These are phyloP conservation scores for Chloropsis hardwickii DNA, from an alignment of 2,113 vertebrate species.

Conservation along the genomic window DNA sequence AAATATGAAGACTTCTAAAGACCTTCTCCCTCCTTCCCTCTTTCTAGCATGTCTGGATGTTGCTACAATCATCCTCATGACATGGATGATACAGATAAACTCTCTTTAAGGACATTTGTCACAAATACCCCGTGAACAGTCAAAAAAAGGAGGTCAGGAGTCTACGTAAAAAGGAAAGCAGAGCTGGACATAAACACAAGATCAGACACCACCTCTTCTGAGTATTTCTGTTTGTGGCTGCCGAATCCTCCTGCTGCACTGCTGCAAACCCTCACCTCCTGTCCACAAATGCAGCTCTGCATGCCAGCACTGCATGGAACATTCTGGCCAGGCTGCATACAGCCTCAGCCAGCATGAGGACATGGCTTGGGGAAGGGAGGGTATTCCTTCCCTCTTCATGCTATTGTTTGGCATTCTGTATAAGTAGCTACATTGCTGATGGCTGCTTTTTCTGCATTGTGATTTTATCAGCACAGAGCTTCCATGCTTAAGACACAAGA, in stretches of 20 bases:
- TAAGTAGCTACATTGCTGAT: not conserved
- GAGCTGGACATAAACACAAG: not conserved
- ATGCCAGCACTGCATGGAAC: not conserved
- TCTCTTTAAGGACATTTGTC: not conserved
- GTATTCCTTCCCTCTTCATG: not conserved
- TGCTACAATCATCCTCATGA: not conserved
- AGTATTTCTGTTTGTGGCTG: not conserved
- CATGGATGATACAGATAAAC: not conserved
- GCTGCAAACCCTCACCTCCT: rapidly evolving
- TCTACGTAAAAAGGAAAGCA: not conserved
- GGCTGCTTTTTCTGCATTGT: not conserved
- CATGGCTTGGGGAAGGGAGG: rapidly evolving
- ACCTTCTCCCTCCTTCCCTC: not conserved
- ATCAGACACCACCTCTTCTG: not conserved
- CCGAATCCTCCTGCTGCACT: not conserved
- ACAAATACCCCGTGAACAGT: not conserved
- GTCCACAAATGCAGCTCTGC: not conserved
- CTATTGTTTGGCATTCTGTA: not conserved
- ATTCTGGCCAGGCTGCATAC: not conserved
- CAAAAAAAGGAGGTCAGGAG: not conserved
- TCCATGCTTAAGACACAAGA: not conserved
- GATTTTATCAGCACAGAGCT: not conserved
- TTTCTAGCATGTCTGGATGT: not conserved
- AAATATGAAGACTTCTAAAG: not conserved
- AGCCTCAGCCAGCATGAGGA: not conserved